A percentile compares a stretch with the other conserved stretches of the same genome.
Evolutionary conservation across 30 jellyfish, hydroid and myxozoan species (phyloP).

Genomic region (Aurelia coerulea): DNA sequence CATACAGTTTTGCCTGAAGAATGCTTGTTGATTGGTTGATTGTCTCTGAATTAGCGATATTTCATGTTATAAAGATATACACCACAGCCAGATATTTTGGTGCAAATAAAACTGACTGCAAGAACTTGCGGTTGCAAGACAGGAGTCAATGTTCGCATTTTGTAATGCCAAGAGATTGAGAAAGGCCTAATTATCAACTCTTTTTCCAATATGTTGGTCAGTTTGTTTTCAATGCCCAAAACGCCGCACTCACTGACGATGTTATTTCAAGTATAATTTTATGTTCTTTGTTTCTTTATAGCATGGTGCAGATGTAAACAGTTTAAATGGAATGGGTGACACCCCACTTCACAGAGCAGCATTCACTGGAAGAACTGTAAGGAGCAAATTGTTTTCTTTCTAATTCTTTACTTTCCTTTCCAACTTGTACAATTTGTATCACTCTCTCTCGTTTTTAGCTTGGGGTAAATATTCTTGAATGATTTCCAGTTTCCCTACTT

Average conservation of each 20-base stretch:
- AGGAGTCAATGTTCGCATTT: no score
- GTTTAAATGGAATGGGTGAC: slow-evolving; percentile 98
- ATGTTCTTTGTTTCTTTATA: not conserved
- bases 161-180: no score
- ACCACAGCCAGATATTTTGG: not conserved
- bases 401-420: no score
- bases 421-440: no score
- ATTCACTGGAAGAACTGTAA: slow-evolving; percentile 96
- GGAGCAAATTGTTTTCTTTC: not conserved
- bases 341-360: slow-evolving; percentile 99
- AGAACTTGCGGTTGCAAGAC: no score
- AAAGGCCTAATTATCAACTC: no score
- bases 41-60: not conserved
- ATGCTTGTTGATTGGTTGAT: not conserved
- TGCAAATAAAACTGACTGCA: not conserved
- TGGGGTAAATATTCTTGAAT: no score
- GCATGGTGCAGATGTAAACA: slow-evolving; percentile 94
- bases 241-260: no score
- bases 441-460: no score
- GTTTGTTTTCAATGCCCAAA: no score
- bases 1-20: not conserved
- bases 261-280: not conserved
- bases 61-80: not conserved
- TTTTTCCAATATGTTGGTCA: no score
- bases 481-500: no score